Evolutionary conservation across 1,140 invertebrate species (phyloP).

Genomic region (Ganaspis sp.): DNA sequence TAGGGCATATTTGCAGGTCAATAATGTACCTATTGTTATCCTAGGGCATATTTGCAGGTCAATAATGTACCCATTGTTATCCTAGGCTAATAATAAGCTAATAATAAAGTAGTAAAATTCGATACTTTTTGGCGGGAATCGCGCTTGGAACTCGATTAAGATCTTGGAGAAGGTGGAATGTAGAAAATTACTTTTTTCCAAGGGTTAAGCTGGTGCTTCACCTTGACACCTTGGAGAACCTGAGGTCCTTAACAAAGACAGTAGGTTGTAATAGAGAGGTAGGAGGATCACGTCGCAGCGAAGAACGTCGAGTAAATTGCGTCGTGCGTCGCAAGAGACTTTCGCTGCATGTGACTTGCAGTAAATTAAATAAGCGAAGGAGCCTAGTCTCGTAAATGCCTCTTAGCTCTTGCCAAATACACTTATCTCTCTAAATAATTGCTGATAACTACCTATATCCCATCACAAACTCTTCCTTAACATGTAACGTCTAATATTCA

Average conservation of each 20-base stretch:
- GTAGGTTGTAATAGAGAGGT: slow-evolving; percentile 28
- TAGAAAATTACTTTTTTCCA: slow-evolving; percentile 5
- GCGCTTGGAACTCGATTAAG: background rate
- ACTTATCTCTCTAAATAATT: slow-evolving; percentile 44
- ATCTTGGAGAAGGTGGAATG: slow-evolving; percentile 1
- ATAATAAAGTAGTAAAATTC: slow-evolving; percentile 5
- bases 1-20: too few relatives aligned
- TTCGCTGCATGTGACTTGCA: slow-evolving; percentile 29
- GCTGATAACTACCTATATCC: slow-evolving; percentile 29
- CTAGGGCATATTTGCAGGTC: too few relatives aligned
- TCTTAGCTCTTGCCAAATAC: slow-evolving; percentile 5
- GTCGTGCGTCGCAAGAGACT: slow-evolving; percentile 13
- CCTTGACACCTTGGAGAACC: slow-evolving; percentile 22
- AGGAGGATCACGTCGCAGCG: background rate
- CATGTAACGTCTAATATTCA: background rate
- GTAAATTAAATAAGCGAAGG: slow-evolving; percentile 43
- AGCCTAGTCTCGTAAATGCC: slow-evolving; percentile 40
- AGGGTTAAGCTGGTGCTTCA: background rate
- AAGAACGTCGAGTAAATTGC: slow-evolving; percentile 15
- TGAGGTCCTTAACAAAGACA: slow-evolving; percentile 17
- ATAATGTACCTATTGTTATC: too few relatives aligned
- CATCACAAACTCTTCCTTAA: background rate
- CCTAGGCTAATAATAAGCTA: too few relatives aligned
- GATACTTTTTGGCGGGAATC: background rate
- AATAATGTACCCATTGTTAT: too few relatives aligned